Conservation (phyloP, 2,888 invertebrate species). For the Trachelus iudaicus region DNA sequence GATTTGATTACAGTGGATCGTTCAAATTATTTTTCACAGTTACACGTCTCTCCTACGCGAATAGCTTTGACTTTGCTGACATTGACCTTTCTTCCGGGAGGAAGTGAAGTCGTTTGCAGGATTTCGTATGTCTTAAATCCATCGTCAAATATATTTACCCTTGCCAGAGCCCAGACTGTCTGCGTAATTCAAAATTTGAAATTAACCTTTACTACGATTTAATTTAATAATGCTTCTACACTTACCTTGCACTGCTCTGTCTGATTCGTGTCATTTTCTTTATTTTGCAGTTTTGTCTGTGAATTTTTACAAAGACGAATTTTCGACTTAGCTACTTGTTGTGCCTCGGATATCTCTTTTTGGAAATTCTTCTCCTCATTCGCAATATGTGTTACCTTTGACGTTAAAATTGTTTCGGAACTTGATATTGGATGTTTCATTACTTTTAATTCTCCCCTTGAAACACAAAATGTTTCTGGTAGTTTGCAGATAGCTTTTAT, state of each 20-base stretch:
- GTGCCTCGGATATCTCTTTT: background rate
- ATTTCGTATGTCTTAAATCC: background rate
- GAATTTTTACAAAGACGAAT: background rate
- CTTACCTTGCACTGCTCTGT: background rate
- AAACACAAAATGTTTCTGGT: background rate
- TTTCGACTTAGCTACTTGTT: background rate
- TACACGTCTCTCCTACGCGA: background rate
- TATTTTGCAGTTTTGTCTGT: background rate
- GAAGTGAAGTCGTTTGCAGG: background rate
- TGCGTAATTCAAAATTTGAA: background rate
- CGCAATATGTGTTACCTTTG: background rate
- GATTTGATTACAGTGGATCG: background rate
- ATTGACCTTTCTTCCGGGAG: background rate
- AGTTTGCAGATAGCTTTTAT: background rate
- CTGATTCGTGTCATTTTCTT: background rate
- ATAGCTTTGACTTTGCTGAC: background rate
- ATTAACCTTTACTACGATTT: background rate
- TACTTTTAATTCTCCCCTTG: background rate
- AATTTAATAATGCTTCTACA: background rate
- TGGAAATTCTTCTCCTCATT: background rate
- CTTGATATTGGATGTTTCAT: background rate
- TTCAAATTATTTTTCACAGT: background rate
- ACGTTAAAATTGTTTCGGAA: background rate
- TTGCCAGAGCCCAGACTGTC: slow-evolving; percentile 2
- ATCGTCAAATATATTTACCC: background rate